A percentile compares a stretch with the other conserved stretches of the same genome.
phyloP scores from a whole-genome alignment of 2,888 invertebrate species.

The Girardia tigrina region DNA sequence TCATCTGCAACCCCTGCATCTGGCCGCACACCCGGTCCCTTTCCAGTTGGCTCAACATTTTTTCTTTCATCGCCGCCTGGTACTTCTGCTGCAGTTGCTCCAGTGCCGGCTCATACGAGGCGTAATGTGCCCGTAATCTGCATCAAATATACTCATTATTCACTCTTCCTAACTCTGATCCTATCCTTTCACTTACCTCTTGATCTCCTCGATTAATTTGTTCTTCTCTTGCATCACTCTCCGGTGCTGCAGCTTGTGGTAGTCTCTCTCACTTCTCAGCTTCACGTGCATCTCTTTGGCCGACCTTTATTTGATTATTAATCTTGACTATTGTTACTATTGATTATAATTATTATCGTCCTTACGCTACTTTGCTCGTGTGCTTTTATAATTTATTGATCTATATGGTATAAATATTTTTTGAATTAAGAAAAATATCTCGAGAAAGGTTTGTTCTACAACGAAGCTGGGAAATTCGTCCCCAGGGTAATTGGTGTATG shows the following conservation, averaged over 20 bases:
- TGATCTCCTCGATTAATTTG: slow-evolving; percentile 47
- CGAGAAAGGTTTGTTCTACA: too few relatives aligned
- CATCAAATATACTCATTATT: background rate
- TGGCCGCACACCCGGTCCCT: slow-evolving; percentile 49
- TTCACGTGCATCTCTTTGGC: slow-evolving; percentile 49
- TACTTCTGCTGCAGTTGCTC: slow-evolving; percentile 48
- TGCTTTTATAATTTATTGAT: too few relatives aligned
- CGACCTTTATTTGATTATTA: too few relatives aligned
- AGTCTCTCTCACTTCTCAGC: slow-evolving; percentile 49
- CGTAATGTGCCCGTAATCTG: slow-evolving; percentile 48
- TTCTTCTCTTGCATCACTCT: slow-evolving; percentile 51
- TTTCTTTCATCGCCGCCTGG: slow-evolving; percentile 50
- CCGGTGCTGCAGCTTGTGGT: slow-evolving; percentile 50
- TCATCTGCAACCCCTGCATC: slow-evolving; percentile 39
- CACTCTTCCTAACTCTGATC: background rate
- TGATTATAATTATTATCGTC: too few relatives aligned
- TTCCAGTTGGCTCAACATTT: slow-evolving; percentile 49
- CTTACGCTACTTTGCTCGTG: too few relatives aligned
- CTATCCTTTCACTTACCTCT: slow-evolving; percentile 40
- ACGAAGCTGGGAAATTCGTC: too few relatives aligned
- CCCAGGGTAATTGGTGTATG: too few relatives aligned
- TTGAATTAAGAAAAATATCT: too few relatives aligned
- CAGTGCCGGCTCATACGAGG: slow-evolving; percentile 48
- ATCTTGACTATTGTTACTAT: too few relatives aligned
- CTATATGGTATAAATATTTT: too few relatives aligned